phyloP scores from a whole-genome alignment of 2,888 invertebrate species.

The Schizotus pectinicornis region DNA sequence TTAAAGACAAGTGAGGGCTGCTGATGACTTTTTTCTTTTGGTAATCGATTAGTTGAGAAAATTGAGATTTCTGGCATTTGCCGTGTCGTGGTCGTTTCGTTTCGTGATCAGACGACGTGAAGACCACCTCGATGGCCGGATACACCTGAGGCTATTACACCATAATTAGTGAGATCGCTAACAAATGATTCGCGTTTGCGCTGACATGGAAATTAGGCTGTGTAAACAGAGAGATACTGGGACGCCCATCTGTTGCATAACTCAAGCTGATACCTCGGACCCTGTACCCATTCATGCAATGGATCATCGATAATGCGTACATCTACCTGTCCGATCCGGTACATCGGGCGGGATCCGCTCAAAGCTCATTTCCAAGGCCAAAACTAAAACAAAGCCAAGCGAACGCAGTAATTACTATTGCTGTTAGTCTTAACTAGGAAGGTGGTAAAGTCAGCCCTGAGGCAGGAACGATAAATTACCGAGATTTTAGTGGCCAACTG shows the following conservation, averaged over 20 bases:
- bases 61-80: slow-evolving; percentile 17
- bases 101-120: slow-evolving; percentile 22
- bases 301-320: slow-evolving; percentile 8
- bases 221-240: slow-evolving; percentile 37
- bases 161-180: slow-evolving; percentile 42
- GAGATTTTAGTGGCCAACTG: too few species aligned
- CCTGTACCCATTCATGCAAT: background rate
- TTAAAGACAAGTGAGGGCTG: too few species aligned
- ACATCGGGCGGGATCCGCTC: background rate
- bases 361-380: background rate
- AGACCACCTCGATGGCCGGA: slow-evolving; percentile 44
- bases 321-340: slow-evolving; percentile 5
- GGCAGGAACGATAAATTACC: too few species aligned
- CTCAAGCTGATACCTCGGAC: background rate
- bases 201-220: slow-evolving; percentile 45
- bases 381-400: too few species aligned
- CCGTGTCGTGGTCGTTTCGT: slow-evolving; percentile 15
- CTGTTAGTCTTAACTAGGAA: too few species aligned
- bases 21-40: too few species aligned
- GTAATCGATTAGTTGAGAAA: background rate
- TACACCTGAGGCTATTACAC: slow-evolving; percentile 43
- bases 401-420: too few species aligned
- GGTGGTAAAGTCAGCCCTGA: too few species aligned
- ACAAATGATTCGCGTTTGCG: slow-evolving; percentile 42
- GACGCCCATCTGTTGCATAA: slow-evolving; percentile 45